Evolutionary conservation across 2,888 invertebrate genomes (phyloP), one percentile per base, ranked within the genome.

Genomic region (Mythimna ferrago): DNA sequence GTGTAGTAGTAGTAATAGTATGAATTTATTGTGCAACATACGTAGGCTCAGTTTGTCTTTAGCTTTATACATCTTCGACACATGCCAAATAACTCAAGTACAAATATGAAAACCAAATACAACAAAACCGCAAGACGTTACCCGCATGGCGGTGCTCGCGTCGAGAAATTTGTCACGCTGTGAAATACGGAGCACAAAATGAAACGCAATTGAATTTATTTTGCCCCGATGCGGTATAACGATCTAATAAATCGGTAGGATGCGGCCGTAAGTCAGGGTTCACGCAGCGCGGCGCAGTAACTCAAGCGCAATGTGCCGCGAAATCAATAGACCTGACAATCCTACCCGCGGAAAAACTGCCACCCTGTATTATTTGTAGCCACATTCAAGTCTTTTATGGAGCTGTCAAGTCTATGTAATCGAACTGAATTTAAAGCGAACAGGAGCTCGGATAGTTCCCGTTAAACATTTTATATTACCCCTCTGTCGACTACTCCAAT

Each of bases 281-380:
- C 93, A 92, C 93, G 91, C 94, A 92, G 90, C 80, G 87, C 80
- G 21, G 61, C 10, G 73, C 90, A 91, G 93, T 96, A 95, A 94
- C 91, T 95, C 94, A 93, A 89, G 87, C 85, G 90, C 95, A 94
- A 95, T 95, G 95, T 93, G 89, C 94, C 95, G 94, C 94, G 95
- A 95, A 95, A 95, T 96, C 95, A 94, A 95, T 94, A 95, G 92
- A 93, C 89, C 90, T 90, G 91, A 90, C 91, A 90, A 86, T 88
- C 83, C 84, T 77, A 81, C 71, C 81, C 73, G 80, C 76, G 77
- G 79, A 82, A 87, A 82, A 86, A 84, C 78, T 86, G 87, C 82
- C 79, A 72, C 51, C 32, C 61, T 79, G 73, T 69, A 76, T 67
- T 78, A 81, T 86, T 81, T 83, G 82, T 81, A 64, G 74, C 76